Percentiles rank a stretch among this genome's conserved stretches.
phyloP scores from a whole-genome alignment of 2,113 vertebrate species.

The Grammomys dolichurus region DNA sequence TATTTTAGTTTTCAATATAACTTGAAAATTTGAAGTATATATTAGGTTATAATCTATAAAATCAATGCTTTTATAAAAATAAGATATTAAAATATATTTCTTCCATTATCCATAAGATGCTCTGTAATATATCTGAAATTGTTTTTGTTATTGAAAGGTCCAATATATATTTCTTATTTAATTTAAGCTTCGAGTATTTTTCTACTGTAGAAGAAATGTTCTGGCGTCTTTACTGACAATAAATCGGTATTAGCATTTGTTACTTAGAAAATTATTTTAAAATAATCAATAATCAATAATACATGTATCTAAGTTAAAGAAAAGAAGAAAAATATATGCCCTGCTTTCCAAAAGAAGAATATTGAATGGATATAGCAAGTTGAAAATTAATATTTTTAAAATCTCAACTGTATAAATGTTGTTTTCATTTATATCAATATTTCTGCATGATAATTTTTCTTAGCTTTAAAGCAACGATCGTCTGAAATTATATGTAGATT shows the following conservation, averaged over 20 bases:
- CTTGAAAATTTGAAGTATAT: neutral
- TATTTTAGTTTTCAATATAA: neutral
- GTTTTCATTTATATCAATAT: neutral
- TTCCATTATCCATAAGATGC: neutral
- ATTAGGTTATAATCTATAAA: conserved; percentile 10
- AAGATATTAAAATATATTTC: neutral
- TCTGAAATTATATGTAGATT: conserved; percentile 28
- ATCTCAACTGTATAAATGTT: neutral
- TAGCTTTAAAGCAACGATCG: neutral
- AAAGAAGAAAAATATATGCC: neutral
- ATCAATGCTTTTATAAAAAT: neutral
- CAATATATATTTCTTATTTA: neutral
- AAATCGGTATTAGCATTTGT: conserved; percentile 32
- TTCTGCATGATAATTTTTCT: neutral
- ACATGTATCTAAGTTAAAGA: conserved; percentile 4
- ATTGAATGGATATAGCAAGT: neutral
- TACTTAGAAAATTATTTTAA: neutral
- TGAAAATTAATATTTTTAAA: conserved; percentile 14
- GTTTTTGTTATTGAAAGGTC: conserved; percentile 3
- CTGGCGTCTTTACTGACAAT: conserved; percentile 58
- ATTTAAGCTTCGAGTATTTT: conserved; percentile 27
- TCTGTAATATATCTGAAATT: neutral
- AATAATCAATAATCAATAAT: conserved; percentile 35
- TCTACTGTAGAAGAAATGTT: conserved; percentile 53
- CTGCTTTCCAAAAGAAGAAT: neutral